phyloP scores from a whole-genome alignment of 2,888 invertebrate genomes.

The Philopedon plagiatum region DNA sequence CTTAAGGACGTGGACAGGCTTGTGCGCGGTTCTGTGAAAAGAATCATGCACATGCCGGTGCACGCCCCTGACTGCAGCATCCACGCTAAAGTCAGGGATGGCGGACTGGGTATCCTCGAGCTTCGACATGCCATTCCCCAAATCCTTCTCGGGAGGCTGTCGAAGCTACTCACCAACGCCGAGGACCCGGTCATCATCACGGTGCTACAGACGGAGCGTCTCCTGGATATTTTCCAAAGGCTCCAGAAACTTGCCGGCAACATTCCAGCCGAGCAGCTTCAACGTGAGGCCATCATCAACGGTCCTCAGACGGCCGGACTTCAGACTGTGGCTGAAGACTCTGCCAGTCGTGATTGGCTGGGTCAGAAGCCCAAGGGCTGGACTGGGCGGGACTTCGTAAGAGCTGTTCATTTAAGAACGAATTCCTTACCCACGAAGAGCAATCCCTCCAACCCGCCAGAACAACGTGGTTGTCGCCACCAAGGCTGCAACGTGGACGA shows the following conservation, averaged over 20 bases:
- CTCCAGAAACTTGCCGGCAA: constrained; percentile 33
- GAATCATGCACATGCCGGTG: constrained; percentile 70
- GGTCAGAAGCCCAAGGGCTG: constrained; percentile 50
- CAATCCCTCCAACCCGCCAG: constrained; percentile 52
- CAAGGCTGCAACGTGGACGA: constrained; percentile 53
- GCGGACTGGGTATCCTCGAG: constrained; percentile 57
- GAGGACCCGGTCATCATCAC: constrained; percentile 33
- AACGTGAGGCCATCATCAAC: constrained; percentile 17
- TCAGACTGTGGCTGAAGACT: constrained; percentile 46
- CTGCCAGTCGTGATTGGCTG: constrained; percentile 33
- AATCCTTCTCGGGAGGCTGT: constrained; percentile 39
- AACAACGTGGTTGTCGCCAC: constrained; percentile 47
- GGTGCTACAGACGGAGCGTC: constrained; percentile 32
- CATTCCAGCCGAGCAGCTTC: constrained; percentile 15
- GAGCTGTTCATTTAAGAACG: constrained; percentile 53
- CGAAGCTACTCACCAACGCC: background rate
- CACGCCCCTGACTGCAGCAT: constrained; percentile 59
- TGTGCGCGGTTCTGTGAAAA: constrained; percentile 41
- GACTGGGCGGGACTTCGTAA: constrained; percentile 55
- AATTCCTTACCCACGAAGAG: constrained; percentile 55
- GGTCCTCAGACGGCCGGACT: constrained; percentile 26
- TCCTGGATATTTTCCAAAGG: background rate
- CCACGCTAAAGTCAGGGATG: constrained; percentile 55
- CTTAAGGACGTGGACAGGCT: constrained; percentile 37
- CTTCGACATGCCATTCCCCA: constrained; percentile 49